phyloP scores from a whole-genome alignment of 2,888 invertebrate genomes.

The Amphiduros pacificus region DNA sequence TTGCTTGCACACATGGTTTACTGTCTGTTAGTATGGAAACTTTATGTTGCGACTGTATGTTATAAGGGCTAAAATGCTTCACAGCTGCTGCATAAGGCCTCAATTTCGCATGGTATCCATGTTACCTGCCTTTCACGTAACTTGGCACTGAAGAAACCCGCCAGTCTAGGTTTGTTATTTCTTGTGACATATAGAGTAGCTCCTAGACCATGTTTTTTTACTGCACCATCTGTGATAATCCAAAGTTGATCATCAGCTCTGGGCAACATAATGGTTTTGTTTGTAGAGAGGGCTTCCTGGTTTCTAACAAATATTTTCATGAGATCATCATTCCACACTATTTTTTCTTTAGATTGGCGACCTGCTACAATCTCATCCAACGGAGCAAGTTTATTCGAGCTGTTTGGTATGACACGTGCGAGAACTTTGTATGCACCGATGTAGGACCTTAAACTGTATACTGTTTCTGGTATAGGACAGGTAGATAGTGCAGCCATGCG shows the following conservation, averaged over 20 bases:
- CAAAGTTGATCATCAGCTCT: slow-evolving; percentile 24
- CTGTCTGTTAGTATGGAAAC: background rate
- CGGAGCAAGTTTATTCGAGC: background rate
- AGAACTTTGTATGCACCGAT: too few relatives aligned
- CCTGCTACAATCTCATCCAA: background rate
- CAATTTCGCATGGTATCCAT: background rate
- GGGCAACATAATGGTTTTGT: slow-evolving; percentile 16
- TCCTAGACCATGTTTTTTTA: too few relatives aligned
- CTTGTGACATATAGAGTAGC: background rate
- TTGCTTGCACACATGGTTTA: too few relatives aligned
- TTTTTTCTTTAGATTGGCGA: background rate
- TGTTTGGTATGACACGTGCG: background rate
- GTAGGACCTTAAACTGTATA: slow-evolving; percentile 11
- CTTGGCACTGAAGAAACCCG: background rate
- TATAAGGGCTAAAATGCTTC: slow-evolving; percentile 30
- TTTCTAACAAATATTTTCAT: background rate
- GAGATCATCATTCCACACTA: background rate
- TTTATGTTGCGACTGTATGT: slow-evolving; percentile 14
- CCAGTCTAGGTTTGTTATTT: background rate
- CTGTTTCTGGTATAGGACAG: slow-evolving; percentile 23
- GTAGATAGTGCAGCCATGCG: slow-evolving; percentile 24
- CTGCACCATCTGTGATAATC: slow-evolving; percentile 26
- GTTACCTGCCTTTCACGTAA: background rate
- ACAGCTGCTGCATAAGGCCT: slow-evolving; percentile 29
- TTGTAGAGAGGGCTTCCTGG: background rate